These are phyloP conservation scores for Sakesphorus luctuosus DNA, from an alignment of 2,113 vertebrate genomes.

Conservation along the genomic window DNA sequence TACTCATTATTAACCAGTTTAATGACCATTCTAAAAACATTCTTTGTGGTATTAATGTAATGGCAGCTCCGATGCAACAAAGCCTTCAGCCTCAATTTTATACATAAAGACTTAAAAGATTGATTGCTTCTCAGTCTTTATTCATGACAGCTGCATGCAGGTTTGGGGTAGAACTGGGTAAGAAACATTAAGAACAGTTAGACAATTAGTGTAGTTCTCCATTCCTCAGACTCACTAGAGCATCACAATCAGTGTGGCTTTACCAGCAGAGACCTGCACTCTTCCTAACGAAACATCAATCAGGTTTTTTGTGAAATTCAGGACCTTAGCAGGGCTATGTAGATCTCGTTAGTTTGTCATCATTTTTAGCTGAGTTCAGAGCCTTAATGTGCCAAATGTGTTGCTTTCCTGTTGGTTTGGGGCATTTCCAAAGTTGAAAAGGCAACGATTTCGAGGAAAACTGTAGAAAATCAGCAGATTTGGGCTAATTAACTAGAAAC, in stretches of 20 bases:
- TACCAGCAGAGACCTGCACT: not conserved
- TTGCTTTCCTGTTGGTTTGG: not conserved
- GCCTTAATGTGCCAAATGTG: rapidly evolving
- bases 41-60: not conserved
- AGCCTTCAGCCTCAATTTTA: not conserved
- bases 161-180: not conserved
- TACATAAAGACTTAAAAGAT: not conserved
- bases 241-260: not conserved
- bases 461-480: not conserved
- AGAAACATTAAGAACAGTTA: not conserved
- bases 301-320: not conserved
- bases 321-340: not conserved
- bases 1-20: not conserved
- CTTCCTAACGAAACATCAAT: not conserved
- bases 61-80: not conserved
- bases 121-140: not conserved
- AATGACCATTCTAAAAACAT: not conserved
- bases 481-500: not conserved
- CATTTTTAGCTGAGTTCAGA: not conserved
- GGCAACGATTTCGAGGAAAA: not conserved
- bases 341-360: not conserved
- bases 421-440: not conserved
- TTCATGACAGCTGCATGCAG: not conserved
- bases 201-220: not conserved
- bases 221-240: not conserved